Base-by-base conservation (phyloP, 2,113 vertebrate genomes). In the Conger conger region DNA sequence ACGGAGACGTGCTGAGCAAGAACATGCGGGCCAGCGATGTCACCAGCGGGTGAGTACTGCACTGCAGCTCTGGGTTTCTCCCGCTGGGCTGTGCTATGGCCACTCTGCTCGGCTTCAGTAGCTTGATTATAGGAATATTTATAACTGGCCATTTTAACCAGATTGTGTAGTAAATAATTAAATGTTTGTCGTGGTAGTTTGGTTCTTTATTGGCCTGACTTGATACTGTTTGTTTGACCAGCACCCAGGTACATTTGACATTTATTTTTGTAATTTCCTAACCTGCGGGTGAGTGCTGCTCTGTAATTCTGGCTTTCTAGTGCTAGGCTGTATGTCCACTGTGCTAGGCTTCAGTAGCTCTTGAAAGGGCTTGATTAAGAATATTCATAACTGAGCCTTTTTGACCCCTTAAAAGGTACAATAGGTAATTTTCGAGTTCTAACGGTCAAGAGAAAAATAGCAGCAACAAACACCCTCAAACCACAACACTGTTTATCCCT, bases 1-100 rank as follows among this genome's bases (percentile, higher is more conserved):
- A 99, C 0, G 98, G 98, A 13, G 98, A 99, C 0, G 97, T 99
- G 82, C 94, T 99, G 88, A 95, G 95, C 91, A 99, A 99, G 94
- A 99, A 97, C 68, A 93, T 97, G 30, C 92, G 96, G n/a, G 86
- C 96, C 0, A 98, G 99, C 7, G 98, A 99, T 40, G 94, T 99
- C 90, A 96, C 96, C 0, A 99, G 98, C 0, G 98, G 98, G 98
- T 99, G 80, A 95, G 97, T 90, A 33, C 68, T 11, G 7, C n/a
- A 33, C 6, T 7, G 68, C 33, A n/a, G 33, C 33, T 13, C n/a
- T n/a, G 68, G 27, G 6, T 73, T 33, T 73, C n/a, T 73, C 2
- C 0, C 15, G 9, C 68, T 73, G 68, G n/a, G n/a, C n/a, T 1
- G 23, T n/a, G n/a, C n/a, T 30, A 9, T 73, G 9, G 8, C 9